These are phyloP conservation scores for Muscidifurax raptorellus DNA, from an alignment of 1,140 invertebrate genomes.

Conservation along the genomic window DNA sequence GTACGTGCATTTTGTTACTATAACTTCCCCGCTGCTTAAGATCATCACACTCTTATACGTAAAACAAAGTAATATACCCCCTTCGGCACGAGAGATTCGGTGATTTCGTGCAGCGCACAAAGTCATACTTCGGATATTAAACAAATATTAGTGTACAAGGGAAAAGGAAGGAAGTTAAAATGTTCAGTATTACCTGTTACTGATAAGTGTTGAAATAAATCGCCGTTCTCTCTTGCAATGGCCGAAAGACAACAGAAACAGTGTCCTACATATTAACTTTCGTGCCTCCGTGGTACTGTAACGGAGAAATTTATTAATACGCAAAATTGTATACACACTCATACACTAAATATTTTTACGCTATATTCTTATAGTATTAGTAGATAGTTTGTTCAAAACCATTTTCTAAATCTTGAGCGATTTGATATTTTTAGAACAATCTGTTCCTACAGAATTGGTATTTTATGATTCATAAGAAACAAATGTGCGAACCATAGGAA, in stretches of 20 bases:
- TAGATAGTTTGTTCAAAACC: constrained; percentile 32
- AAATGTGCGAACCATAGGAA: no score
- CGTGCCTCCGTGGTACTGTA: constrained; percentile 32
- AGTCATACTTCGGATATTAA: constrained; percentile 55
- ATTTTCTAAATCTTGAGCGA: neutral
- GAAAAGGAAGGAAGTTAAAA: constrained; percentile 20
- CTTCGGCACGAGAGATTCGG: constrained; percentile 44
- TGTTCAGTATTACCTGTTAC: constrained; percentile 48
- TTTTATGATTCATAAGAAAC: neutral
- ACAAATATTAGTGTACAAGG: constrained; percentile 10
- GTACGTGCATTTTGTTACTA: constrained; percentile 60
- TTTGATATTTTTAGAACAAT: neutral
- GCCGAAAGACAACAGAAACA: constrained; percentile 29
- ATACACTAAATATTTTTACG: constrained; percentile 16
- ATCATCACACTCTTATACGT: constrained; percentile 48
- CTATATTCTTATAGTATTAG: constrained; percentile 17
- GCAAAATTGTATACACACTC: constrained; percentile 33
- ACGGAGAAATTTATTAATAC: constrained; percentile 28
- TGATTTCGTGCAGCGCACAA: constrained; percentile 61
- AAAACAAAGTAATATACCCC: constrained; percentile 51
- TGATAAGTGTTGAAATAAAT: constrained; percentile 46
- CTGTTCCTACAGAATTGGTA: neutral
- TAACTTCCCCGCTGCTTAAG: constrained; percentile 40
- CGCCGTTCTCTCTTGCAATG: constrained; percentile 19
- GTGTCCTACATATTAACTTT: constrained; percentile 38